Evolutionary conservation across 2,888 invertebrate species (phyloP).

Genomic region (Drosophila mettleri): DNA sequence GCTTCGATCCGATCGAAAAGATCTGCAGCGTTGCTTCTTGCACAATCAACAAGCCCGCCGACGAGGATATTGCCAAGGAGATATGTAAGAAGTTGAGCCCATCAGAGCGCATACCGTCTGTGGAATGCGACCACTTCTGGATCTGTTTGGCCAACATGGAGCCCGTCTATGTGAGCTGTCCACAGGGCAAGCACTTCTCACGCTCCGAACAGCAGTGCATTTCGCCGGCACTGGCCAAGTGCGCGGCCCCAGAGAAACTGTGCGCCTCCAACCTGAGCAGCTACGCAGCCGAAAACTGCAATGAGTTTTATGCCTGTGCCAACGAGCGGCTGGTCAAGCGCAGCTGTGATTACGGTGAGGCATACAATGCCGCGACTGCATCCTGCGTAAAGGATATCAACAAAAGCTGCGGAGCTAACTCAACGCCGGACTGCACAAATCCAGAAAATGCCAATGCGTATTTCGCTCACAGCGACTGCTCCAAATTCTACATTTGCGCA

Average conservation of each 20-base stretch:
- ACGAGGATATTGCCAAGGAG: background rate
- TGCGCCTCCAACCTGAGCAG: conserved; percentile 2
- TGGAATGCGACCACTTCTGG: conserved; percentile 32
- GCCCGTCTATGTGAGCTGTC: conserved; percentile 27
- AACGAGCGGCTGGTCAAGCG: conserved; percentile 17
- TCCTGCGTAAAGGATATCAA: conserved; percentile 15
- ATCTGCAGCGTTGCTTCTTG: conserved; percentile 8
- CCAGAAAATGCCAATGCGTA: conserved; percentile 30
- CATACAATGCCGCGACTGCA: conserved; percentile 3
- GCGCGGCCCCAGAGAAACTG: conserved; percentile 22
- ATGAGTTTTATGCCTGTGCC: conserved; percentile 28
- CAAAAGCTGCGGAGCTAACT: conserved; percentile 9
- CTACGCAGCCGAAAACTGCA: conserved; percentile 28
- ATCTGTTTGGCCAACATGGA: conserved; percentile 22
- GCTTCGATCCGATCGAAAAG: conserved; percentile 18
- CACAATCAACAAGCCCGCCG: background rate
- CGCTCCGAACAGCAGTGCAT: conserved; percentile 27
- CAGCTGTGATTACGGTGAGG: conserved; percentile 26
- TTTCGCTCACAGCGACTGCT: conserved; percentile 31
- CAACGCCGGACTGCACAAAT: conserved; percentile 29
- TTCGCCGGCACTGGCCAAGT: conserved; percentile 35
- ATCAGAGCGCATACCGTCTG: conserved; percentile 11
- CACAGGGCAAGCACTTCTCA: conserved; percentile 25
- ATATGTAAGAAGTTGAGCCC: background rate
- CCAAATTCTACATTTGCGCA: conserved; percentile 29